Conservation (phyloP, 2,797 vertebrate genomes). For the Scleropages formosus region DNA sequence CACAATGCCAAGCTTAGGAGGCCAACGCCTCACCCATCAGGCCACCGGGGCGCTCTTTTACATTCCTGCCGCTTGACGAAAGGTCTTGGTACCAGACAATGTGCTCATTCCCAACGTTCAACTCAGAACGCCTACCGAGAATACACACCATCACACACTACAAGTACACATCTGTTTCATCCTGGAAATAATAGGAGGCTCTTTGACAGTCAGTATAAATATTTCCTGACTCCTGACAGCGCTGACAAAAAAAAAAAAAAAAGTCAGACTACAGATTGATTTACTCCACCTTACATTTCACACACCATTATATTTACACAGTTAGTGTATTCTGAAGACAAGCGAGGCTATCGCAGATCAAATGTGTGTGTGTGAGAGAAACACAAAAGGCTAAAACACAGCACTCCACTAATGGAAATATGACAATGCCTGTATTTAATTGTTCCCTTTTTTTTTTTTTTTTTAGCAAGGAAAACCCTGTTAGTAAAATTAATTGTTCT, state of each 20-base stretch:
- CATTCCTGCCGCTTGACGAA: too few relatives aligned
- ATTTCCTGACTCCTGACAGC: neutral
- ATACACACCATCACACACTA: too few relatives aligned
- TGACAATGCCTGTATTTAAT: neutral
- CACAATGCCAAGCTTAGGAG: too few relatives aligned
- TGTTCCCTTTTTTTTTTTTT: neutral
- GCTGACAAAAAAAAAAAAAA: neutral
- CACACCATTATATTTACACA: neutral
- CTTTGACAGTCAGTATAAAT: neutral
- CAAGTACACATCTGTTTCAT: too few relatives aligned
- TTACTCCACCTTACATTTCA: neutral
- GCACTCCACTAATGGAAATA: neutral
- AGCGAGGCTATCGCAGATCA: neutral
- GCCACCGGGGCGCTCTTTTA: too few relatives aligned
- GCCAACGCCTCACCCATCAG: too few relatives aligned
- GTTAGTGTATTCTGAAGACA: neutral
- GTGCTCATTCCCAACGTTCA: too few relatives aligned
- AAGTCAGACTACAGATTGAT: neutral
- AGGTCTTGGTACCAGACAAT: too few relatives aligned
- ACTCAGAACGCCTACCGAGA: too few relatives aligned
- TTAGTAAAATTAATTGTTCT: neutral
- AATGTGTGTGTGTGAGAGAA: neutral
- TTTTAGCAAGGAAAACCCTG: slow-evolving; percentile 15
- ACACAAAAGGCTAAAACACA: neutral
- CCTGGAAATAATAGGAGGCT: too few relatives aligned